Percentiles rank a stretch among this genome's conserved stretches.
Conservation (phyloP, 2,113 vertebrate species). For the Daubentonia madagascariensis region DNA sequence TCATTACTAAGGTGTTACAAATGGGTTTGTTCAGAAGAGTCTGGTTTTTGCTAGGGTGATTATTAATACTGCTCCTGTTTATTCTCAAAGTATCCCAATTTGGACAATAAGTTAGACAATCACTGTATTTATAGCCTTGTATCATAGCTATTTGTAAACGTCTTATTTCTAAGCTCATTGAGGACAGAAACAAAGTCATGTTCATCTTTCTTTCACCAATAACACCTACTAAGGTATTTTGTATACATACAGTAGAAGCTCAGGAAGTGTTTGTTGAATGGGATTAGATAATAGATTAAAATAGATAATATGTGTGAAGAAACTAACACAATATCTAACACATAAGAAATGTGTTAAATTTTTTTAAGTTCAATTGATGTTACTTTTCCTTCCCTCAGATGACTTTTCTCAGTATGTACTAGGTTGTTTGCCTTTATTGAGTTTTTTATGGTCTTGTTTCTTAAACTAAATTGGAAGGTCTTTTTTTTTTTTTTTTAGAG, state of each 20-base stretch:
- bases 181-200: background rate
- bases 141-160: background rate
- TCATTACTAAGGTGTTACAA: background rate
- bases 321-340: background rate
- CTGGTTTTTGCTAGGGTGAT: background rate
- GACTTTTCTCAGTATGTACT: background rate
- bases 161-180: background rate
- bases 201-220: slow-evolving; percentile 10
- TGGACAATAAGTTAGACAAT: background rate
- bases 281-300: background rate
- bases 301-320: slow-evolving; percentile 4
- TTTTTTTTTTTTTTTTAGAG: background rate
- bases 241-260: background rate
- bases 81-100: background rate
- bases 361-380: background rate
- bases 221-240: background rate
- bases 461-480: background rate
- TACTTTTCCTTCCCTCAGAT: background rate
- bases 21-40: background rate
- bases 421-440: background rate
- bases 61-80: background rate
- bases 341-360: background rate
- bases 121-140: background rate
- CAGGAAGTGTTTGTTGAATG: background rate
- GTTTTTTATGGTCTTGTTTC: background rate